Evolutionary conservation across 2,113 vertebrate genomes (phyloP).

Genomic region (Elachura formosa): DNA sequence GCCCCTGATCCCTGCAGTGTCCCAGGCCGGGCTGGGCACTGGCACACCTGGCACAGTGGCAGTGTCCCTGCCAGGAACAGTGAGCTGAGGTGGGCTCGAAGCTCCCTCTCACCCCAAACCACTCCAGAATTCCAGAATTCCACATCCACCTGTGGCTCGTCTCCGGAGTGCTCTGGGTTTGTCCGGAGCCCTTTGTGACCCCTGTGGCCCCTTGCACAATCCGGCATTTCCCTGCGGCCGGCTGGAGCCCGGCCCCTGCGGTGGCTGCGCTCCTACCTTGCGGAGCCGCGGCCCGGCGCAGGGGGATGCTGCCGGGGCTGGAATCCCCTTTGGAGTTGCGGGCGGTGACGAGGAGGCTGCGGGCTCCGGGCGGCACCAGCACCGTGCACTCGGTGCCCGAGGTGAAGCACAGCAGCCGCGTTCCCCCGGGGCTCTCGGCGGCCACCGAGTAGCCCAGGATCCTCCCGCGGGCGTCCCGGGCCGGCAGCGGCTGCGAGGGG

Average conservation of each 20-base stretch:
- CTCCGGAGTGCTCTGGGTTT: not conserved
- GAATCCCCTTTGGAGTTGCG: slow-evolving; percentile 56
- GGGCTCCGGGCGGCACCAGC: not conserved
- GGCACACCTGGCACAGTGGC: rapidly evolving
- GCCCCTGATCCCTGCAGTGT: not conserved
- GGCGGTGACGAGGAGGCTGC: not conserved
- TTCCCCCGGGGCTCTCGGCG: not conserved
- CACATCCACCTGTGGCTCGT: rapidly evolving
- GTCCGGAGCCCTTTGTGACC: rapidly evolving
- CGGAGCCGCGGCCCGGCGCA: rapidly evolving
- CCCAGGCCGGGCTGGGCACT: not conserved
- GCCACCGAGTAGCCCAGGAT: slow-evolving; percentile 38
- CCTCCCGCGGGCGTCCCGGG: slow-evolving; percentile 14
- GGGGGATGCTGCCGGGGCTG: not conserved
- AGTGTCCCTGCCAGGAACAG: not conserved
- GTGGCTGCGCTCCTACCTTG: not conserved
- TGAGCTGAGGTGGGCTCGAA: not conserved
- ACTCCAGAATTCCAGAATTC: not conserved
- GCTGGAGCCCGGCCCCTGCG: rapidly evolving
- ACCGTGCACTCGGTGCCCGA: not conserved
- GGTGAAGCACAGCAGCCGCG: not conserved
- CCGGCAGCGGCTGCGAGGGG: not conserved
- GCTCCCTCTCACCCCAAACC: too few species aligned
- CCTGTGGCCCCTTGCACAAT: rapidly evolving
- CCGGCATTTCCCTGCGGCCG: rapidly evolving